Evolutionary conservation across 23 tunicate species (phyloP).

Genomic region (Oikopleura vanhoeffeni): DNA sequence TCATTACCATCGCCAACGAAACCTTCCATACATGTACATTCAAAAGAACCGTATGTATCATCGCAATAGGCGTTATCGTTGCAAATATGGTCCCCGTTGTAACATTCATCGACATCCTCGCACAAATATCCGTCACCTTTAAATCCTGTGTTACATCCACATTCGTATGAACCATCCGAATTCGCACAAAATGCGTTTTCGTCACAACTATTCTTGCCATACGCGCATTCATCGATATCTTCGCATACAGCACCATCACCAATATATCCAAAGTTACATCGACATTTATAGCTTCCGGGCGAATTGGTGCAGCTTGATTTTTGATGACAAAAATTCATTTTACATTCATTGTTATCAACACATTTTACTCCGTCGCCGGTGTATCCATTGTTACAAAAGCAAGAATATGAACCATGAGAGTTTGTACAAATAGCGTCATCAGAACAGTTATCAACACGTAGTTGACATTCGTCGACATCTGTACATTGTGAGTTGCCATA

Average conservation of each 20-base stretch:
- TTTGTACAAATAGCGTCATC: slow-evolving; percentile 14
- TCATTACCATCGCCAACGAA: too few species aligned
- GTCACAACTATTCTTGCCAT: too few species aligned
- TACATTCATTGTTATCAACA: too few species aligned
- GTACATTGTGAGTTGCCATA: not conserved
- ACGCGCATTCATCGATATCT: too few species aligned
- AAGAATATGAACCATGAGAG: slow-evolving; percentile 7
- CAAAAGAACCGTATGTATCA: too few species aligned
- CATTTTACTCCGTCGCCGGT: too few species aligned
- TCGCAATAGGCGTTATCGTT: slow-evolving; percentile 15
- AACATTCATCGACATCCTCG: slow-evolving; percentile 35
- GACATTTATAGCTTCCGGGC: too few species aligned
- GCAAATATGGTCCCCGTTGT: too few species aligned
- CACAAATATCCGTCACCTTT: not conserved
- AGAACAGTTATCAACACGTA: not conserved
- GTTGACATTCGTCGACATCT: not conserved
- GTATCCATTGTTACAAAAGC: slow-evolving; percentile 18
- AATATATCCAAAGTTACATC: too few species aligned
- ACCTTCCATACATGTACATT: too few species aligned
- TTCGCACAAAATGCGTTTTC: not conserved
- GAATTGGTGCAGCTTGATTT: too few species aligned
- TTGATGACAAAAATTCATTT: too few species aligned
- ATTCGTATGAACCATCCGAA: not conserved
- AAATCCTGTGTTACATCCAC: not conserved
- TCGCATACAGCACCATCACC: not conserved